These are phyloP conservation scores for Mya arenaria DNA, from an alignment of 1,140 invertebrate species.

Conservation along the genomic window DNA sequence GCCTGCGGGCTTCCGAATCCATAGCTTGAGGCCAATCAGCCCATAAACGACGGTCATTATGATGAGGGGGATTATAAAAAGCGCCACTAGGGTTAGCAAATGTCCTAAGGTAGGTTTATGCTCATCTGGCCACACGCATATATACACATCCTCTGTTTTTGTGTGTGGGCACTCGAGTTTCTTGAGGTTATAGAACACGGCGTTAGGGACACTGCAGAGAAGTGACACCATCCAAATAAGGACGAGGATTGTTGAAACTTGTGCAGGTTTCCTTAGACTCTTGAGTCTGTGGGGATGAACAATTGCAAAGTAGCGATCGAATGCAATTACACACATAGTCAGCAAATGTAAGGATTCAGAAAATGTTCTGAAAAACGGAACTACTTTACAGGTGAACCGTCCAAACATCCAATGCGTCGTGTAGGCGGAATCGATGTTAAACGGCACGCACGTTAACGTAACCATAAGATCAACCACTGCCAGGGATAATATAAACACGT, in stretches of 20 bases:
- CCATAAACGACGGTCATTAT: slow-evolving; percentile 36
- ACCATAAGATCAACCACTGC: slow-evolving; percentile 68
- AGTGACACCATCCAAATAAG: slow-evolving; percentile 94
- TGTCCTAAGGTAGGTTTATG: slow-evolving; percentile 46
- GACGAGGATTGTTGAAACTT: slow-evolving; percentile 92
- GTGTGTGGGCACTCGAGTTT: not conserved
- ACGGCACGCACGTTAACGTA: slow-evolving; percentile 61
- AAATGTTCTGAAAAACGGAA: slow-evolving; percentile 67
- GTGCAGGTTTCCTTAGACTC: slow-evolving; percentile 68
- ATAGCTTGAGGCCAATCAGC: slow-evolving; percentile 43
- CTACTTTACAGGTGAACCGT: slow-evolving; percentile 65
- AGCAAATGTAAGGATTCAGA: slow-evolving; percentile 68
- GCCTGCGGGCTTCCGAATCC: slow-evolving; percentile 42
- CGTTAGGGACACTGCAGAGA: slow-evolving; percentile 80
- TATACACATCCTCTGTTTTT: slow-evolving; percentile 21
- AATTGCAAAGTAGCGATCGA: slow-evolving; percentile 70
- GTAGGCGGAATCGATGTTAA: slow-evolving; percentile 61
- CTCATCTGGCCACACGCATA: slow-evolving; percentile 42
- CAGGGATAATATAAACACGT: slow-evolving; percentile 70
- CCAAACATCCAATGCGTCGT: slow-evolving; percentile 68
- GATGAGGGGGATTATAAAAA: slow-evolving; percentile 34
- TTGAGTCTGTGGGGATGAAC: slow-evolving; percentile 87
- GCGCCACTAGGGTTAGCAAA: slow-evolving; percentile 50
- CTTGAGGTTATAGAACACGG: slow-evolving; percentile 58
- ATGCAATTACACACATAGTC: slow-evolving; percentile 71